phyloP scores from a whole-genome alignment of 2,888 invertebrate species.

The Brachylomia viminalis region DNA sequence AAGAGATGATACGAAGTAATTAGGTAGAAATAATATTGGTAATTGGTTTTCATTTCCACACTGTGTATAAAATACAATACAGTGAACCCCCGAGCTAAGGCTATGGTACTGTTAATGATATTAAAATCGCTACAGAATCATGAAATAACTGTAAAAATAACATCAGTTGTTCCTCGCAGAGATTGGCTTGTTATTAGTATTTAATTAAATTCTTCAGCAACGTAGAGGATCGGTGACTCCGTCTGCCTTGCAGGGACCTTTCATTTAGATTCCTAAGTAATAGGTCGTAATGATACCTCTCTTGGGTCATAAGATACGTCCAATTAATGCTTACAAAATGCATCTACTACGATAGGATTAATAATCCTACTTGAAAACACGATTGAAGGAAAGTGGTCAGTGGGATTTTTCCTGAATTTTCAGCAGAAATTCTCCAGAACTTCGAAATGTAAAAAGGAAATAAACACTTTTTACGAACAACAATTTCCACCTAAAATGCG shows the following conservation, averaged over 20 bases:
- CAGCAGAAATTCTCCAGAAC: neutral
- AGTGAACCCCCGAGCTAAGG: slow-evolving; percentile 29
- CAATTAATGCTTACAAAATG: slow-evolving; percentile 39
- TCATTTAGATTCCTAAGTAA: slow-evolving; percentile 73
- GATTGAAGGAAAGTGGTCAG: neutral
- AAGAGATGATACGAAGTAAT: slow-evolving; percentile 25
- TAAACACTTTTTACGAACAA: slow-evolving; percentile 4
- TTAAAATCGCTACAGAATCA: slow-evolving; percentile 55
- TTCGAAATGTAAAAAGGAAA: slow-evolving; percentile 4
- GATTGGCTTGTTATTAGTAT: slow-evolving; percentile 68
- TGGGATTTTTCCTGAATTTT: neutral
- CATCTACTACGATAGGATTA: slow-evolving; percentile 10
- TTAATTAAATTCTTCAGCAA: slow-evolving; percentile 73
- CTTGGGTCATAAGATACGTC: slow-evolving; percentile 43
- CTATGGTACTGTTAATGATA: slow-evolving; percentile 52
- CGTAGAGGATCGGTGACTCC: slow-evolving; percentile 56
- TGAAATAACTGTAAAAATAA: slow-evolving; percentile 55
- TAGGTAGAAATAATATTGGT: slow-evolving; percentile 38
- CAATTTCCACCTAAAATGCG: neutral
- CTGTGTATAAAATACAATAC: slow-evolving; percentile 42
- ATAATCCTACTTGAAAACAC: neutral
- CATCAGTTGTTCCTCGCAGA: slow-evolving; percentile 50
- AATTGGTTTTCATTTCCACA: slow-evolving; percentile 42
- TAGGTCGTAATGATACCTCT: slow-evolving; percentile 59
- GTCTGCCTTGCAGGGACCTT: slow-evolving; percentile 67